Evolutionary conservation across 2,888 invertebrate species (phyloP), one percentile per base, ranked within the genome.

Genomic region (Halocaridina rubra): DNA sequence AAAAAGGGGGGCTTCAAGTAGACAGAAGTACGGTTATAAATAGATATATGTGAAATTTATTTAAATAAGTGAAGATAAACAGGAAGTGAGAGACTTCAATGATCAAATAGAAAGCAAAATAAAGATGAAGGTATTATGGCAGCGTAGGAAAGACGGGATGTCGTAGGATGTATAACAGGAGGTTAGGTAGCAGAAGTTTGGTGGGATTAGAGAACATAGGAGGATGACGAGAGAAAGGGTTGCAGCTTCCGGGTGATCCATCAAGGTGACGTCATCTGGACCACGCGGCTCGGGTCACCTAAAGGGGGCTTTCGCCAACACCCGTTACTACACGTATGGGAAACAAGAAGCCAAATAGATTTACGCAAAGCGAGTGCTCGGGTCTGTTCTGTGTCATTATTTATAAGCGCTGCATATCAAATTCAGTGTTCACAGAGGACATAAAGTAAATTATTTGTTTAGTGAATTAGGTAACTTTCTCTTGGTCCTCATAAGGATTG

Each of bases 211-310:
- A 3, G 0, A 13, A 1, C 5, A 29, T 30, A 33, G 29, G 29
- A 1, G 32, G 3, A 2, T 19, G 71, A 22, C 16, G 10, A 22
- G 16, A 29, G 32, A 16, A 27, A 29, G 75, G 75, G 75, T 77
- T 77, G 77, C 77, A 77, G 2, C 27, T 57, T 75, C 75, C 30
- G 30, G 22, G 59, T 30, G 77, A 77, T 77, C 77, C 77, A 77
- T 77, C 77, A 77, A 10, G 22, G 61, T 77, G 77, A 77, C 77
- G 77, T 77, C 77, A 77, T 61, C 3, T 10, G 10, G 46, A 19
- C 27, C 29, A 30, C 30, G 29, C 5, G 67, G 29, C 74, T 74
- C 19, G 24, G 74, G 74, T 74, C 74, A 24, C 74, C 4, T 10
- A 10, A 10, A 5, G n/a, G 27, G 10, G 27, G 7, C 67, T 22